Evolutionary conservation across 2,113 vertebrate genomes (phyloP).

Genomic region (Odocoileus virginianus): DNA sequence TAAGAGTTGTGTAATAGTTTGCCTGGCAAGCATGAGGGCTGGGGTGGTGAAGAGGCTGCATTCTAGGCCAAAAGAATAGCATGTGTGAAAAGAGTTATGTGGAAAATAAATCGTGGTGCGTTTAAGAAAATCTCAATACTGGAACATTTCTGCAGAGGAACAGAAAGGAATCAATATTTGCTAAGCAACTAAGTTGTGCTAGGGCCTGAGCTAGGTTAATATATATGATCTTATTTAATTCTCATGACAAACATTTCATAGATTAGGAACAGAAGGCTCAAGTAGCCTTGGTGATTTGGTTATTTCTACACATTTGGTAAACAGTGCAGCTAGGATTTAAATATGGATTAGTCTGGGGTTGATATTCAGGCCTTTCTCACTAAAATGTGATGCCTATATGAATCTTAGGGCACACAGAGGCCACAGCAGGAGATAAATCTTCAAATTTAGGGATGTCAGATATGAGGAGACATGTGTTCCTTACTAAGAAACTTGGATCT

Average conservation of each 20-base stretch:
- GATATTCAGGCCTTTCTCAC: not conserved
- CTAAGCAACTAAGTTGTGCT: not conserved
- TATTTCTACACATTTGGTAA: not conserved
- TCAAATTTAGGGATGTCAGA: not conserved
- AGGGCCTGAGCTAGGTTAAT: not conserved
- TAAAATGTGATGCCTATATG: not conserved
- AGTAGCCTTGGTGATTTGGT: not conserved
- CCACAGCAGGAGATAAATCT: not conserved
- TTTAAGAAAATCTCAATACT: not conserved
- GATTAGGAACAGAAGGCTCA: not conserved
- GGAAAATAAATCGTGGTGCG: not conserved
- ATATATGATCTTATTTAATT: not conserved
- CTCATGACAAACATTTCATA: not conserved
- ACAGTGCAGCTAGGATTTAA: not conserved
- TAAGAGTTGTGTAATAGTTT: slow-evolving; percentile 12
- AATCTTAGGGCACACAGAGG: not conserved
- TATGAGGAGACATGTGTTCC: not conserved
- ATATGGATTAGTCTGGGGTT: not conserved
- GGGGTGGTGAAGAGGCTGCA: not conserved
- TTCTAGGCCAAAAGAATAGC: slow-evolving; percentile 19
- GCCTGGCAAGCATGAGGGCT: not conserved
- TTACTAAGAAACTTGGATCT: not conserved
- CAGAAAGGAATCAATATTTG: not conserved
- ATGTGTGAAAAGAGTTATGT: not conserved
- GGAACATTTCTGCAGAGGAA: not conserved